phyloP scores from a whole-genome alignment of 2,888 invertebrate species.

The Tanaodytes sp. region DNA sequence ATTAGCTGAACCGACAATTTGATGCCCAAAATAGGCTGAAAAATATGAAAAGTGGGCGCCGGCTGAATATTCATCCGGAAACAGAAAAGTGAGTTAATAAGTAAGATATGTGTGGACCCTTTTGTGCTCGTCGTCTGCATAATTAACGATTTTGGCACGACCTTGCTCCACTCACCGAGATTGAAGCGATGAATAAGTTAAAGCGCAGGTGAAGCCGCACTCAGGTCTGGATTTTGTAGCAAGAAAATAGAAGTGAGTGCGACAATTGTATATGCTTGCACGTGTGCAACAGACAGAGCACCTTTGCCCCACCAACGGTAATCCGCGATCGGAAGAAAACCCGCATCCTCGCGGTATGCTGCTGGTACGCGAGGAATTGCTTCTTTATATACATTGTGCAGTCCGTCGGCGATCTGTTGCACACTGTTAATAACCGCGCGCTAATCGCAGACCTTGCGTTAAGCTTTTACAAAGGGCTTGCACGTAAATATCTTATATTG shows the following conservation, averaged over 20 bases:
- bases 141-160: constrained; percentile 67
- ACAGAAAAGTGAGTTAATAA: constrained; percentile 56
- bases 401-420: constrained; percentile 60
- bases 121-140: constrained; percentile 60
- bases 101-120: constrained; percentile 53
- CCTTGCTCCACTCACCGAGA: constrained; percentile 72
- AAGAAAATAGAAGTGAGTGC: too few species aligned
- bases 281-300: too few species aligned
- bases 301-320: too few species aligned
- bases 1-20: too few species aligned
- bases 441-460: too few species aligned
- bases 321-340: too few species aligned
- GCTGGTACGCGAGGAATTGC: constrained; percentile 50
- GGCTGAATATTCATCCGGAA: constrained; percentile 32
- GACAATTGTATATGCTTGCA: too few species aligned
- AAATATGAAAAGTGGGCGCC: not conserved
- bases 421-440: constrained; percentile 23
- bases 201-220: constrained; percentile 52
- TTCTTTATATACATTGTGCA: constrained; percentile 58
- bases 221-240: constrained; percentile 19
- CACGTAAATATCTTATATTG: too few species aligned
- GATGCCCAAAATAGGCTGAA: too few species aligned
- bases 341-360: too few species aligned
- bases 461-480: too few species aligned
- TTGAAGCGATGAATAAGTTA: constrained; percentile 68